Conservation (phyloP, 2,797 vertebrate genomes). For the Champsocephalus gunnari region DNA sequence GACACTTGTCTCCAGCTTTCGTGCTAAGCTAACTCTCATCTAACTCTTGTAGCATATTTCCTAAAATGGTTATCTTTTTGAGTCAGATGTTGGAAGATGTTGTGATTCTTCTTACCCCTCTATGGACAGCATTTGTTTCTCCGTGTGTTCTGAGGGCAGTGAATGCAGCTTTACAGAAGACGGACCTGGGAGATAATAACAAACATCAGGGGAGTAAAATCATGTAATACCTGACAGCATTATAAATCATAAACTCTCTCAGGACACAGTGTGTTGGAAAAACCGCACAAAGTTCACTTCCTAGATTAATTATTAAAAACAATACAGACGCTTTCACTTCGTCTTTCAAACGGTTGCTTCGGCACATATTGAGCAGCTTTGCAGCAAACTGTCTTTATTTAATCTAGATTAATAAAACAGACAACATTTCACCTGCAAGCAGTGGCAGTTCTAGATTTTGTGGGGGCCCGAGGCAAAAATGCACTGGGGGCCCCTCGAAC, state of each 20-base stretch:
- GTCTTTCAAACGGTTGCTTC: background rate
- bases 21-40: too few relatives aligned
- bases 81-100: background rate
- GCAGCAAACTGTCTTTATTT: background rate
- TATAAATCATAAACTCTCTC: slow-evolving; percentile 66
- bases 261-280: slow-evolving; percentile 32
- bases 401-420: too few relatives aligned
- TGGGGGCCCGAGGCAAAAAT: too few relatives aligned
- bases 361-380: background rate
- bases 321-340: background rate
- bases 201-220: background rate
- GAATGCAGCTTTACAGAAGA: slow-evolving; percentile 77
- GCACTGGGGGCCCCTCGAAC: too few relatives aligned
- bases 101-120: slow-evolving; percentile 74
- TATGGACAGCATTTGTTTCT: slow-evolving; percentile 89
- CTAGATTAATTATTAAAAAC: slow-evolving; percentile 73
- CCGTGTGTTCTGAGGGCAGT: slow-evolving; percentile 85
- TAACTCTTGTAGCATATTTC: too few relatives aligned
- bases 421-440: too few relatives aligned
- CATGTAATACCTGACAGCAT: slow-evolving; percentile 24
- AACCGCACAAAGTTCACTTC: slow-evolving; percentile 63
- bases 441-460: too few relatives aligned
- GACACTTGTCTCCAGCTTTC: too few relatives aligned
- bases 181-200: slow-evolving; percentile 66
- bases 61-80: too few relatives aligned